phyloP scores from a whole-genome alignment of 2,888 invertebrate genomes.

The Ormyrus pomaceus region DNA sequence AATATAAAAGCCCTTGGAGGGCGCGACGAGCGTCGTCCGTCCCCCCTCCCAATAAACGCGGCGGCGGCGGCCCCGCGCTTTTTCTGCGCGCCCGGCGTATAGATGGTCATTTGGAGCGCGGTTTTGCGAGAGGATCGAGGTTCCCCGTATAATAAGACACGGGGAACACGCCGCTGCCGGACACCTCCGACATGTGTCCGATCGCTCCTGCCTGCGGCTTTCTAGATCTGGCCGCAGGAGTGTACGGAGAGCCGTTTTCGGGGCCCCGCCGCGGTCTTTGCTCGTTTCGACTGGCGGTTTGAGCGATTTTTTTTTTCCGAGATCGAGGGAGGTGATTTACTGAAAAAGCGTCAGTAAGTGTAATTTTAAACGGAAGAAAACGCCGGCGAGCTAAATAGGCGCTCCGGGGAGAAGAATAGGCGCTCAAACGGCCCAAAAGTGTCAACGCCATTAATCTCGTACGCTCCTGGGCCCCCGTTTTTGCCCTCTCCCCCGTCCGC shows the following conservation, averaged over 20 bases:
- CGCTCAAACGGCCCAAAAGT: too few relatives aligned
- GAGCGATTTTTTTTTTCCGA: too few relatives aligned
- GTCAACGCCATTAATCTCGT: not conserved
- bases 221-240: too few relatives aligned
- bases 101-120: conserved; percentile 16
- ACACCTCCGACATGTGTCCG: conserved; percentile 41
- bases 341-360: too few relatives aligned
- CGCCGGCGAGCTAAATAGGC: too few relatives aligned
- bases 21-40: too few relatives aligned
- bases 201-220: not conserved
- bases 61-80: not conserved
- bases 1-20: not conserved
- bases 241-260: too few relatives aligned
- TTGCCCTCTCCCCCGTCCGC: not conserved
- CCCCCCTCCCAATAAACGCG: conserved; percentile 33
- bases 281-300: not conserved
- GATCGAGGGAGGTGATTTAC: too few relatives aligned
- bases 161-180: not conserved
- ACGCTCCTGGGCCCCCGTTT: not conserved
- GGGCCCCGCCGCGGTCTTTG: not conserved
- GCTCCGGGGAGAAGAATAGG: too few relatives aligned
- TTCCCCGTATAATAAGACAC: conserved; percentile 30
- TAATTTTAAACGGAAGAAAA: too few relatives aligned
- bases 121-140: too few relatives aligned
- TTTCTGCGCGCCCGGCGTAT: not conserved